These are phyloP conservation scores for Gallinago nigripennis DNA, from an alignment of 2,797 vertebrate genomes.

Conservation along the genomic window DNA sequence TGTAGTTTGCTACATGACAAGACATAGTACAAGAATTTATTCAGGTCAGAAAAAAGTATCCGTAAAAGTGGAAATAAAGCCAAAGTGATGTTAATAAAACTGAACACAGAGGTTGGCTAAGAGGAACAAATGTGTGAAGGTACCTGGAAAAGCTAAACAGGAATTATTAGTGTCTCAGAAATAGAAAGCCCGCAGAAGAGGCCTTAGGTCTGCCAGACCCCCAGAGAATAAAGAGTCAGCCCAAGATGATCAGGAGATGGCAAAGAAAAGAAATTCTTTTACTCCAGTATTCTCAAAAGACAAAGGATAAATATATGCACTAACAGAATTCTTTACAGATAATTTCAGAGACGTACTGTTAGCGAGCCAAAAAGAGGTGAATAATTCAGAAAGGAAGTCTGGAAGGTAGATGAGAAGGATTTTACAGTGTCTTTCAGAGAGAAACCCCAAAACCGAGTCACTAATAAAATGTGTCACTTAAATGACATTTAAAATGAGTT, in stretches of 20 bases:
- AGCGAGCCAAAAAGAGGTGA: constrained; percentile 22
- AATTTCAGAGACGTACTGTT: constrained; percentile 30
- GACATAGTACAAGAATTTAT: neutral
- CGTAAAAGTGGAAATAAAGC: constrained; percentile 24
- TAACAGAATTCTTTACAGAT: constrained; percentile 53
- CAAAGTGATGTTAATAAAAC: constrained; percentile 26
- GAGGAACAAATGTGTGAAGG: neutral
- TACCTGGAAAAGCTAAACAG: constrained; percentile 6
- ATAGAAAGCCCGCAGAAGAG: neutral
- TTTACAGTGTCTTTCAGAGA: neutral
- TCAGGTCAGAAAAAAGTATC: constrained; percentile 3
- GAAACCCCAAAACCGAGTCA: neutral
- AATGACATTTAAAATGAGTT: constrained; percentile 11
- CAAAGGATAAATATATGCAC: constrained; percentile 46
- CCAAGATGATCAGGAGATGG: constrained; percentile 45
- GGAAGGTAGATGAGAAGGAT: constrained; percentile 23
- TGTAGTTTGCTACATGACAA: neutral
- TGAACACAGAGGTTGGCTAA: neutral
- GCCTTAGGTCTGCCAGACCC: constrained; percentile 32
- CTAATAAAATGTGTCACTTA: constrained; percentile 13
- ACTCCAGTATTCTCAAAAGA: constrained; percentile 52
- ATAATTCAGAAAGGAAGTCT: constrained; percentile 16
- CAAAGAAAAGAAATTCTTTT: constrained; percentile 58
- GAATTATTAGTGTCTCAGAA: constrained; percentile 3
- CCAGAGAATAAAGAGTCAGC: constrained; percentile 32